These are phyloP conservation scores for Ailurus styani DNA, from an alignment of 2,113 vertebrate genomes.

Conservation along the genomic window DNA sequence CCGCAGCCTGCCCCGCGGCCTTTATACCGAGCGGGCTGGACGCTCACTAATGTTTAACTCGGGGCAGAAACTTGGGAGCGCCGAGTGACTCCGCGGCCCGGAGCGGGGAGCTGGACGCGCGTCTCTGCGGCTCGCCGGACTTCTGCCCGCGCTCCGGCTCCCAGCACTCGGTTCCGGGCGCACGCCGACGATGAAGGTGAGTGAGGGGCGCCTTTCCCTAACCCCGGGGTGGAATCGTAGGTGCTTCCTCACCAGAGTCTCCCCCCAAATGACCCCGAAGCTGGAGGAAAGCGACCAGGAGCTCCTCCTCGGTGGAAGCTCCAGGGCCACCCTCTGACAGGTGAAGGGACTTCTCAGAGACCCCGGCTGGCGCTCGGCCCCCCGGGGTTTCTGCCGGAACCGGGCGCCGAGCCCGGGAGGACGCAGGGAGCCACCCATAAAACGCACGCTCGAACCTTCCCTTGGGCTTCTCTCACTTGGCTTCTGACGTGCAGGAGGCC, in stretches of 20 bases:
- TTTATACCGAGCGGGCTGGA: not conserved
- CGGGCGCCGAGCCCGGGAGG: not conserved
- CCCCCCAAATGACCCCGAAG: not conserved
- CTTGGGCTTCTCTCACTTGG: not conserved
- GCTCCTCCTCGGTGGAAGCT: not conserved
- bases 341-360: not conserved
- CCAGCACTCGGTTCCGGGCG: not conserved
- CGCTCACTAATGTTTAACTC: conserved; percentile 78
- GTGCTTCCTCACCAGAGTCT: not conserved
- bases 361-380: not conserved
- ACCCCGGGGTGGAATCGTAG: not conserved
- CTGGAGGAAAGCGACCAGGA: not conserved
- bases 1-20: not conserved
- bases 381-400: not conserved
- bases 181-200: conserved; percentile 75
- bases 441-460: not conserved
- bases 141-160: conserved; percentile 22
- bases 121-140: not conserved
- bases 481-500: not conserved
- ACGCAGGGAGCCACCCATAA: not conserved
- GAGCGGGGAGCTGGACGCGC: not conserved
- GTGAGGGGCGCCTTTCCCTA: not conserved
- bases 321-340: not conserved
- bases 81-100: not conserved
- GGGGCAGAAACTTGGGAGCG: conserved; percentile 31